Evolutionary conservation across 2,797 vertebrate genomes (phyloP).

Genomic region (Sternotherus odoratus): DNA sequence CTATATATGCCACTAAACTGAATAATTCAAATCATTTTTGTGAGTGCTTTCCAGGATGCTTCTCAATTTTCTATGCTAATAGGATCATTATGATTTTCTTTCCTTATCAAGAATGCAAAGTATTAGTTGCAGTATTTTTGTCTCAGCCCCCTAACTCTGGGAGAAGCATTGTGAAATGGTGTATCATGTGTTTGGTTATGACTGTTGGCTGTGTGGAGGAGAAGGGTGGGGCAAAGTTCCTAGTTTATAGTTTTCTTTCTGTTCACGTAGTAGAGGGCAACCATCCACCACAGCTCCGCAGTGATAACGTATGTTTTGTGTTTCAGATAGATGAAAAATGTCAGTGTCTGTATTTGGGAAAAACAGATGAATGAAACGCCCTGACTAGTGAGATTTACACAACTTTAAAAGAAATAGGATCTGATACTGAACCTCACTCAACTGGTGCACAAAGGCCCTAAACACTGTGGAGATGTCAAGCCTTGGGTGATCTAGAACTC

Average conservation of each 20-base stretch:
- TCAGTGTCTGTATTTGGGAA: neutral
- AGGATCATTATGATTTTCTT: neutral
- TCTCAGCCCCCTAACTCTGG: neutral
- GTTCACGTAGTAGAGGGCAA: neutral
- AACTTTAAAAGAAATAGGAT: constrained; percentile 23
- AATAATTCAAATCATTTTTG: neutral
- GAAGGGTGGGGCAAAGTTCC: neutral
- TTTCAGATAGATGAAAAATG: constrained; percentile 12
- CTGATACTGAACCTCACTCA: neutral
- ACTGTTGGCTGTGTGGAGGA: neutral
- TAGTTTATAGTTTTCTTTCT: neutral
- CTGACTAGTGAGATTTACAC: neutral
- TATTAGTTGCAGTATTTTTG: neutral
- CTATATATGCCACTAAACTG: neutral
- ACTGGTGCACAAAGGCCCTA: neutral
- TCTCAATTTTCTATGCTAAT: neutral
- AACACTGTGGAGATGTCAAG: neutral
- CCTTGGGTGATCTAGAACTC: neutral
- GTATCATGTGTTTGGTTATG: neutral
- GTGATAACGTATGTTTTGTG: neutral
- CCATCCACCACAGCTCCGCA: neutral
- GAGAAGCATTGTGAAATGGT: neutral
- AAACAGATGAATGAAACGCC: neutral
- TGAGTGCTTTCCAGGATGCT: neutral
- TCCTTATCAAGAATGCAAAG: neutral